Percentiles rank a stretch among this genome's conserved stretches.
phyloP scores from a whole-genome alignment of 2,797 vertebrate genomes.

The Helarctos malayanus region DNA sequence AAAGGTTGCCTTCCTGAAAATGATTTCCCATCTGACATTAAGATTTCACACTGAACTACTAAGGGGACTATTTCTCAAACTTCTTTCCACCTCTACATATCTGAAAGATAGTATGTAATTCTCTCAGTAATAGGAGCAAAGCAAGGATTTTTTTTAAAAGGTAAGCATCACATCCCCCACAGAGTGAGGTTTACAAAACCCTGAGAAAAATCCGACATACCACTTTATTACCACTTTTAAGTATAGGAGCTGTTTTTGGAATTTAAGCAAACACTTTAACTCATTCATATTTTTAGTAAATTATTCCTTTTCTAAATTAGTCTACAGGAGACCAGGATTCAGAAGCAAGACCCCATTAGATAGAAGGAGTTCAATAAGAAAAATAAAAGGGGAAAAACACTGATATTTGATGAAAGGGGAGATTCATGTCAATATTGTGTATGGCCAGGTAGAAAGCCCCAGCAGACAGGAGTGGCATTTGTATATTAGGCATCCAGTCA shows the following conservation, averaged over 20 bases:
- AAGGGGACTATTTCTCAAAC: neutral
- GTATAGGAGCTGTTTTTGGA: neutral
- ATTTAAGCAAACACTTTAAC: neutral
- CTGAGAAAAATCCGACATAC: neutral
- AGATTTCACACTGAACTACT: neutral
- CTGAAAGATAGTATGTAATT: neutral
- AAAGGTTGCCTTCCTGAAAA: neutral
- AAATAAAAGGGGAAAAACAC: neutral
- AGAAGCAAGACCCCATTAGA: neutral
- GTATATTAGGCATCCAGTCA: neutral
- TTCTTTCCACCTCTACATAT: neutral
- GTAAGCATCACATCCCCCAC: neutral
- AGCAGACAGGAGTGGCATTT: neutral
- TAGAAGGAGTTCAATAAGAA: neutral
- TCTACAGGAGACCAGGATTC: neutral
- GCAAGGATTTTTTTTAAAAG: neutral
- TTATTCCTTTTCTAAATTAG: constrained; percentile 3
- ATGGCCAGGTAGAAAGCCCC: rapidly evolving
- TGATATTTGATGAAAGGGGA: neutral
- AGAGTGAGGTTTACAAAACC: neutral
- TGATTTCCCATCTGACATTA: neutral
- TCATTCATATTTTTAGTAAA: neutral
- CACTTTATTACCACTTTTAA: neutral
- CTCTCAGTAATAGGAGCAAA: neutral
- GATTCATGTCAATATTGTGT: neutral